Conservation (phyloP, 2,797 vertebrate species). For the Odontamblyopus lacepedii region DNA sequence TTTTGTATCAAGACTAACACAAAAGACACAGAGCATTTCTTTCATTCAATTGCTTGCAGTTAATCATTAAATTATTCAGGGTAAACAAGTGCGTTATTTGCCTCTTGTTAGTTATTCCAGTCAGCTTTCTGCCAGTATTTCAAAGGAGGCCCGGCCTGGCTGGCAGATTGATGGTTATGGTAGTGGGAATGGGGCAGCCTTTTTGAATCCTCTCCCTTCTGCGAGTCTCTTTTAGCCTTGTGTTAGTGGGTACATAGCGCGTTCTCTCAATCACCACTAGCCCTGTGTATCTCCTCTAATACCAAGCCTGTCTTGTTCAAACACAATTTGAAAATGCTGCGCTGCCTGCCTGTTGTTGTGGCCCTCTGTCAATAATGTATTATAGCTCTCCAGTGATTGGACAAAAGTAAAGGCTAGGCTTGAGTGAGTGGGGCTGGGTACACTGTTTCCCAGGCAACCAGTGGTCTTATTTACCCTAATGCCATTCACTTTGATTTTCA, state of each 20-base stretch:
- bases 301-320: constrained; percentile 73
- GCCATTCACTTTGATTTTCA: constrained; percentile 86
- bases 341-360: constrained; percentile 77
- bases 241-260: constrained; percentile 29
- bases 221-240: constrained; percentile 29
- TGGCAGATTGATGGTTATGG: constrained; percentile 72
- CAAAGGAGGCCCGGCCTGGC: constrained; percentile 56
- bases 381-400: constrained; percentile 82
- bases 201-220: constrained; percentile 46
- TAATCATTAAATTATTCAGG: constrained; percentile 23
- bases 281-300: constrained; percentile 64
- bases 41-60: constrained; percentile 12
- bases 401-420: constrained; percentile 81
- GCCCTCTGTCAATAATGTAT: constrained; percentile 82
- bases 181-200: constrained; percentile 55
- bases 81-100: constrained; percentile 40
- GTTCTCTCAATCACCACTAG: constrained; percentile 47
- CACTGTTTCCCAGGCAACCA: constrained; percentile 82
- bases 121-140: constrained; percentile 58
- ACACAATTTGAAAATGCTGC: constrained; percentile 80
- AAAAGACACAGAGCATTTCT: constrained; percentile 10
- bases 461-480: constrained; percentile 84
- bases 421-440: constrained; percentile 76
- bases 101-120: constrained; percentile 59
- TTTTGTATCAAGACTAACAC: constrained; percentile 3